phyloP scores from a whole-genome alignment of 2,113 vertebrate genomes.

The Marcusenius ussheri region DNA sequence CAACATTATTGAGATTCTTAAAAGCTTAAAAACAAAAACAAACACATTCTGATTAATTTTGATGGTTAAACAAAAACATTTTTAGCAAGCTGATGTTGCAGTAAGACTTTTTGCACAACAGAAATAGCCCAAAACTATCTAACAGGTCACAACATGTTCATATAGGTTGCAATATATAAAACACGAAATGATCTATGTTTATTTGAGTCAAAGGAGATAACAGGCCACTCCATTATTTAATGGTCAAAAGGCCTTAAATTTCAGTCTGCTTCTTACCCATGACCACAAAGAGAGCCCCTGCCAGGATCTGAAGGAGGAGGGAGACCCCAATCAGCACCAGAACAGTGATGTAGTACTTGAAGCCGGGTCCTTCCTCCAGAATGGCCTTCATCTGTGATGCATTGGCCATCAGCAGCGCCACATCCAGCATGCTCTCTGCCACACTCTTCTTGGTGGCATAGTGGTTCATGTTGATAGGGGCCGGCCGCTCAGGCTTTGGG shows the following conservation, averaged over 20 bases:
- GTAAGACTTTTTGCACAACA: not conserved
- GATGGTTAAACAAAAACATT: not conserved
- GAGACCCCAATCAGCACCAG: conserved; percentile 77
- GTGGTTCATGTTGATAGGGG: conserved; percentile 75
- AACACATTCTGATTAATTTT: not conserved
- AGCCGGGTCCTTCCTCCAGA: conserved; percentile 72
- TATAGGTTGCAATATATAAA: not conserved
- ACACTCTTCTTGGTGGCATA: conserved; percentile 85
- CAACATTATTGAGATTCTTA: conserved; percentile 70
- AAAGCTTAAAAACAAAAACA: conserved; percentile 57
- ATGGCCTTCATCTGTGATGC: conserved; percentile 77
- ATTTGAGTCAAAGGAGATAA: not conserved
- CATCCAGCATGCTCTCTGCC: conserved; percentile 81
- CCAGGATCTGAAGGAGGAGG: conserved; percentile 72
- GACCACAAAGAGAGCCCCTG: conserved; percentile 74
- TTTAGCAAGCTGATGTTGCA: not conserved
- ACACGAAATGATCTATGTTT: not conserved
- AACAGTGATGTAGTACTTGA: conserved; percentile 69
- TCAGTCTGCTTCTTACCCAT: conserved; percentile 62
- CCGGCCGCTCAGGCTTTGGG: conserved; percentile 36
- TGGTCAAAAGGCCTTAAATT: not conserved
- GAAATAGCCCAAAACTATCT: not conserved
- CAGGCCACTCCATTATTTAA: not conserved
- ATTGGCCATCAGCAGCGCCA: conserved; percentile 81
- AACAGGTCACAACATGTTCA: not conserved